Conservation (phyloP, 1,140 invertebrate species). For the Gonatopus flavifemur region DNA sequence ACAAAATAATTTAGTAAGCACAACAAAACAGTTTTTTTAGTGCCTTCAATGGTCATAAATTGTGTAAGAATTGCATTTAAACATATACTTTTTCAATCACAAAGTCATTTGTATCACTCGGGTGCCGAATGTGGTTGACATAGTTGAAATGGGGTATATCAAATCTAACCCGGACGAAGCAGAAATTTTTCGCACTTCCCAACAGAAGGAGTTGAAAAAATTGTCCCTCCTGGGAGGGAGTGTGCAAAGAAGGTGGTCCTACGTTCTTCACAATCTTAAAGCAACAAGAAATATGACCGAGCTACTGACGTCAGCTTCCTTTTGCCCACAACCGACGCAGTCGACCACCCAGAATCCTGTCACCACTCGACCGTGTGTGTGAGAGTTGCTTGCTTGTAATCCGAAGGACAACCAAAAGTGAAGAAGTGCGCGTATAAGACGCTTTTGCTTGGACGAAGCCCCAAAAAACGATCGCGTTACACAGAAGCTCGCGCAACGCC, state of each 20-base stretch:
- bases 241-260: conserved; percentile 28
- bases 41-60: too few species aligned
- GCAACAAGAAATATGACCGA: conserved; percentile 51
- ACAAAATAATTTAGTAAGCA: too few species aligned
- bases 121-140: too few species aligned
- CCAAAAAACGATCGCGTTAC: conserved; percentile 29
- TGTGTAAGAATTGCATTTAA: too few species aligned
- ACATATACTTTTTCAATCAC: too few species aligned
- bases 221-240: background rate
- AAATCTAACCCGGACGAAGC: conserved; percentile 35
- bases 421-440: conserved; percentile 21
- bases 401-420: conserved; percentile 29
- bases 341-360: conserved; percentile 55
- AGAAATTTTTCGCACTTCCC: conserved; percentile 24
- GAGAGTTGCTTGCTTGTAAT: too few species aligned
- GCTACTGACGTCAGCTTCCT: conserved; percentile 42
- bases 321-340: conserved; percentile 42
- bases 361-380: conserved; percentile 43
- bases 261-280: conserved; percentile 32
- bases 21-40: too few species aligned
- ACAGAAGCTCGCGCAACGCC: conserved; percentile 12
- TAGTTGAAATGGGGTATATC: conserved; percentile 28
- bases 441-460: too few species aligned
- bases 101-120: too few species aligned
- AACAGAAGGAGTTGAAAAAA: conserved; percentile 19